Conservation (phyloP, 2,113 vertebrate species). For the Leptobrachium leishanense region DNA sequence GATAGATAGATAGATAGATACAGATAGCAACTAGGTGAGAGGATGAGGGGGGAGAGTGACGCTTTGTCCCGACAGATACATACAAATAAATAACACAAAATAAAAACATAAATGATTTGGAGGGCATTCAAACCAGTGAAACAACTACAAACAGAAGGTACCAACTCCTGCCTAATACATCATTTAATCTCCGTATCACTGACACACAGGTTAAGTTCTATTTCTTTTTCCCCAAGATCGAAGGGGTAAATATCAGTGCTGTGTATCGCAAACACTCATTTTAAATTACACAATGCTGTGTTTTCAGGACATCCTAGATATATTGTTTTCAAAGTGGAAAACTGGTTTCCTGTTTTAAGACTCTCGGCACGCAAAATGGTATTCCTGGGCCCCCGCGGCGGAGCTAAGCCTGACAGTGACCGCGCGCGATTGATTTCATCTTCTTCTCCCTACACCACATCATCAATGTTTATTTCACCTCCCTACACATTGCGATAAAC, state of each 20-base stretch:
- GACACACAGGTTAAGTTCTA: no score
- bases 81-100: no score
- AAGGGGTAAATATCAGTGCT: background rate
- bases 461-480: slow-evolving; percentile 28
- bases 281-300: background rate
- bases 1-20: no score
- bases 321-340: background rate
- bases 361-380: background rate
- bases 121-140: no score
- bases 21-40: no score
- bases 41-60: no score
- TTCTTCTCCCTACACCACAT: slow-evolving; percentile 27
- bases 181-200: no score
- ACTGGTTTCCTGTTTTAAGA: slow-evolving; percentile 7
- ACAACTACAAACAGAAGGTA: no score
- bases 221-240: background rate
- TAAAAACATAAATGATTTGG: no score
- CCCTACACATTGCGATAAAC: slow-evolving; percentile 29
- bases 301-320: background rate
- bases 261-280: background rate
- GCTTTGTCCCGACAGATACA: no score
- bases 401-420: background rate
- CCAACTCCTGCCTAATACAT: no score
- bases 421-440: slow-evolving; percentile 29
- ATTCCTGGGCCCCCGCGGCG: background rate